Evolutionary conservation across 2,888 invertebrate species (phyloP), one percentile per base, ranked within the genome.

Genomic region (Dascillus cervinus): DNA sequence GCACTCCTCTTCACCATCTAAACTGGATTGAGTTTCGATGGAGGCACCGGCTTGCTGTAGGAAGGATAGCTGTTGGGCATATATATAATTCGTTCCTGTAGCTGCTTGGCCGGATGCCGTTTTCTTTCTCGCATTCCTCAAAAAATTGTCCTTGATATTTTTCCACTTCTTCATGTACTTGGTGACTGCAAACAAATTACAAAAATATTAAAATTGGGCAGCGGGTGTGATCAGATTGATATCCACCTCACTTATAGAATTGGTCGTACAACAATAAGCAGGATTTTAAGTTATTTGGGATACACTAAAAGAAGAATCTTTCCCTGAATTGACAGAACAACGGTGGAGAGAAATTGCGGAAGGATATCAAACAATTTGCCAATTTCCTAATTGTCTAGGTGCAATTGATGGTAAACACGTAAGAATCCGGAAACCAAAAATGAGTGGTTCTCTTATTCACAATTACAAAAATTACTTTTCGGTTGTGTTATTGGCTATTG

Each of bases 281-380:
- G 11, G 4, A 49, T 50, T 39, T 44, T 51, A 11, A 29, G 47
- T 47, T 9, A 47, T 51, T 22, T 38, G 46, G 46, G 46, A 48
- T 13, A 42, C 39, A 23, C n/a, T 44, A 14, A 19, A 30, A 17
- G 38, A 37, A 22, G 42, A 43, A 36, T 38, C 41, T 23, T 47
- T 47, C 45, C 43, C 44, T 6, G 10, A 30, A 38, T 45, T 46
- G 28, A 23, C 35, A 22, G 34, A 36, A 38, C 5, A 37, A 32
- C 32, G 13, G 17, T 49, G 49, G 42, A 37, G 23, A 29, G 23
- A 34, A 20, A 40, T 40, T 29, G 41, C 37, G 23, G 32, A 41
- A 29, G 37, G 22, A 11, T 49, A 34, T 26, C 32, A 37, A 37
- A 28, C 11, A 1, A 13, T 12, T 12, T 43, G 41, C 37, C 41